phyloP scores from a whole-genome alignment of 2,113 vertebrate species.

The Dipodomys stephensi region DNA sequence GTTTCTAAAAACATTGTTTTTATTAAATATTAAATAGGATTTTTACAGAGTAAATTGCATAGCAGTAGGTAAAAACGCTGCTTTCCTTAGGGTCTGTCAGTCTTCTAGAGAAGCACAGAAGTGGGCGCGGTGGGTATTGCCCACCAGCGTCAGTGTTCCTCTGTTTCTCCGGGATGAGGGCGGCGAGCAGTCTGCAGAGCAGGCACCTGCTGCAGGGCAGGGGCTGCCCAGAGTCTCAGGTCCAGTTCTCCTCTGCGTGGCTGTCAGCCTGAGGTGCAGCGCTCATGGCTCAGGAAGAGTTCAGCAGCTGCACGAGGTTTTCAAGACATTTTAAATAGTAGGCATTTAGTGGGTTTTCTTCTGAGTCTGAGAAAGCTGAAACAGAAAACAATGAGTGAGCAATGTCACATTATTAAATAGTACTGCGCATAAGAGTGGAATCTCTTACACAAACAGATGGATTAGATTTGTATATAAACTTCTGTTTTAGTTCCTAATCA shows the following conservation, averaged over 20 bases:
- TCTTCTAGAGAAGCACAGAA: accelerated
- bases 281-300: slow-evolving; percentile 76
- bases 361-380: slow-evolving; percentile 85
- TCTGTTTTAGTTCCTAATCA: neutral
- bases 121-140: neutral
- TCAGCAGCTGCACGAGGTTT: slow-evolving; percentile 91
- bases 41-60: slow-evolving; percentile 68
- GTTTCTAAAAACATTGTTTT: slow-evolving; percentile 69
- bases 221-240: neutral
- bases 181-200: too few relatives aligned
- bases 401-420: neutral
- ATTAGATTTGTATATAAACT: neutral
- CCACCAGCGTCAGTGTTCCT: too few relatives aligned
- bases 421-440: neutral
- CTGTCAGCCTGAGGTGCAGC: neutral
- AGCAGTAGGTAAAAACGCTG: slow-evolving; percentile 42
- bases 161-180: too few relatives aligned
- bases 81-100: neutral
- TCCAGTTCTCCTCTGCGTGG: neutral
- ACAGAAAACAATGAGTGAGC: slow-evolving; percentile 44
- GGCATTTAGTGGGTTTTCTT: slow-evolving; percentile 84
- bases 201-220: neutral
- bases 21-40: slow-evolving; percentile 82
- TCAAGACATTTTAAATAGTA: slow-evolving; percentile 95
- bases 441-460: neutral